Percentiles rank a stretch among this genome's conserved stretches.
phyloP scores from a whole-genome alignment of 64 coral and sea anemone species.

The Catalaphyllia jardinei region DNA sequence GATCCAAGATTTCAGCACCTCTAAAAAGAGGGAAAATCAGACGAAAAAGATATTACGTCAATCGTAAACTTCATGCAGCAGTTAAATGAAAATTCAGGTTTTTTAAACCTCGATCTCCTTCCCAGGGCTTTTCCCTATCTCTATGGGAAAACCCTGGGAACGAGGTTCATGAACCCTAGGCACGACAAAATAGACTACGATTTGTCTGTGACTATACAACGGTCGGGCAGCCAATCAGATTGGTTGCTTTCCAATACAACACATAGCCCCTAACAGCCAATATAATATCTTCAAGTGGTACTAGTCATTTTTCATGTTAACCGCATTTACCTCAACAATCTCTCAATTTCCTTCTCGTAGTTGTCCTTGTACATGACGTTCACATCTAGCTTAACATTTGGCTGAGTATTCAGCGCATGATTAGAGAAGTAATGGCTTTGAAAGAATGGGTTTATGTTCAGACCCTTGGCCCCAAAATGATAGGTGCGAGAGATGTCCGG shows the following conservation, averaged over 20 bases:
- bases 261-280: no score
- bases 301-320: background rate
- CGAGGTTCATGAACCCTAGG: no score
- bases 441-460: slow-evolving; percentile 61
- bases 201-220: background rate
- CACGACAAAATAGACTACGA: no score
- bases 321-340: slow-evolving; percentile 49
- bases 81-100: background rate
- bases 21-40: slow-evolving; percentile 14
- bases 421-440: slow-evolving; percentile 63
- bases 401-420: slow-evolving; percentile 62
- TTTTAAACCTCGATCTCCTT: no score
- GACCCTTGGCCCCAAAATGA: slow-evolving; percentile 81
- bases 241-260: no score
- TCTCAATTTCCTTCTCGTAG: slow-evolving; percentile 78
- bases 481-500: slow-evolving; percentile 87
- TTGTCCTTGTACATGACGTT: slow-evolving; percentile 71
- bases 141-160: no score
- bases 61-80: background rate
- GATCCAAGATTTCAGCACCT: slow-evolving; percentile 49
- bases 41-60: background rate
- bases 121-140: no score
- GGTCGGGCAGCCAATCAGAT: no score
- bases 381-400: slow-evolving; percentile 50
- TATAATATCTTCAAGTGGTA: no score